These are phyloP conservation scores for Enteromius afrohamiltoni DNA, from an alignment of 2,797 vertebrate genomes.

Conservation along the genomic window DNA sequence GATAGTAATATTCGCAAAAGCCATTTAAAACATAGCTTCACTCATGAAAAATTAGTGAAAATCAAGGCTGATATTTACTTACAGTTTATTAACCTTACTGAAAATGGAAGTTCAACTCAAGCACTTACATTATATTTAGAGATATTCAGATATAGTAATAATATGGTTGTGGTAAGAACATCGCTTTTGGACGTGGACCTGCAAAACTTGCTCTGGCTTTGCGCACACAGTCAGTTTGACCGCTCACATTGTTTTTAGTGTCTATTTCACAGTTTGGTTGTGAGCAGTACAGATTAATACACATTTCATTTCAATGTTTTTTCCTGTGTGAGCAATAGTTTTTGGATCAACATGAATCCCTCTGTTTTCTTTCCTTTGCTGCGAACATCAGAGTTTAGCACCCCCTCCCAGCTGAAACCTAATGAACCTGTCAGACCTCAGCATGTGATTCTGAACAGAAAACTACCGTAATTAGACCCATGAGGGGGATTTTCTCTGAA, in stretches of 20 bases:
- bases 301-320: not conserved
- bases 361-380: slow-evolving; percentile 29
- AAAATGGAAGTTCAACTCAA: not conserved
- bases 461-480: slow-evolving; percentile 36
- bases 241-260: not conserved
- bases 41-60: not conserved
- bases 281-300: not conserved
- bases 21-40: too few relatives aligned
- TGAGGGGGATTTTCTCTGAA: slow-evolving; percentile 14
- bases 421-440: slow-evolving; percentile 41
- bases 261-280: slow-evolving; percentile 10
- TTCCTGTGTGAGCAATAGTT: slow-evolving; percentile 22
- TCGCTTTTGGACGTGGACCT: not conserved
- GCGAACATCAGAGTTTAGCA: not conserved
- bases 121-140: not conserved
- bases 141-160: not conserved
- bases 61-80: not conserved
- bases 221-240: not conserved
- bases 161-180: not conserved
- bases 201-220: not conserved
- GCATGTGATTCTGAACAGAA: slow-evolving; percentile 41
- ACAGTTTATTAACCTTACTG: not conserved
- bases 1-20: not conserved
- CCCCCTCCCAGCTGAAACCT: slow-evolving; percentile 20
- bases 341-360: slow-evolving; percentile 29